Evolutionary conservation across 2,113 vertebrate genomes (phyloP), one percentile per base, ranked within the genome.

Genomic region (Cyanocitta stelleri): DNA sequence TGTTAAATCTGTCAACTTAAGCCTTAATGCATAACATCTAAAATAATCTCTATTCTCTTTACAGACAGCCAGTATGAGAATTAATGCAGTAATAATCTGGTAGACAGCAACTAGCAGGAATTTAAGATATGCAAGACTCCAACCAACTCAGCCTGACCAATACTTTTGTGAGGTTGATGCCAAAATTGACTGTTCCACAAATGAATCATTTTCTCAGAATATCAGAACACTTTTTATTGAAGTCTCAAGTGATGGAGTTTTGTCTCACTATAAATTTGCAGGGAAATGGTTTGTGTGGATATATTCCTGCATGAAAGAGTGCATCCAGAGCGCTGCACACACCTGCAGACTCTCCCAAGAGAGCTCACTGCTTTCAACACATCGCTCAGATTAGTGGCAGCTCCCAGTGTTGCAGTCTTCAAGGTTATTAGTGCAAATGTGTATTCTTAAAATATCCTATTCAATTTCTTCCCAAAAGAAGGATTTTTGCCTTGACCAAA

Each of bases 1-100:
- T 95, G 86, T 76, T 95, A 95, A 80, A 95, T 87, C 87, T 96
- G 90, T 95, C 94, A 91, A 91, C 82, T 96, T 96, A 90, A 96
- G 78, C 72, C 72, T 84, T 81, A 93, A 79, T 87, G 54, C 8
- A 0, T 29, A 92, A 85, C 91, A 91, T 89, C 84, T 79, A 69
- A 93, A 95, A 82, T 95, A 95, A 96, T 94, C 90, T 79, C 56
- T 19, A 26, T 68, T 82, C 39, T 83, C 69, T 54, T 85, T 68
- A 68, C 59, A 77, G 74, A 75, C 86, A 88, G 82, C 48, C 37
- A 41, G 4, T 11, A 48, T 29, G 39, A 64, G 55, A 79, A 49
- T 90, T 79, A 90, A 63, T 55, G 39, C 77, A 30, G 74, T 3
- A 77, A 64, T 90, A 82, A 95, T 96, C 83, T 67, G 27, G 48